phyloP scores from a whole-genome alignment of 92 coral and sea anemone species.

The Phenganax subtilis region DNA sequence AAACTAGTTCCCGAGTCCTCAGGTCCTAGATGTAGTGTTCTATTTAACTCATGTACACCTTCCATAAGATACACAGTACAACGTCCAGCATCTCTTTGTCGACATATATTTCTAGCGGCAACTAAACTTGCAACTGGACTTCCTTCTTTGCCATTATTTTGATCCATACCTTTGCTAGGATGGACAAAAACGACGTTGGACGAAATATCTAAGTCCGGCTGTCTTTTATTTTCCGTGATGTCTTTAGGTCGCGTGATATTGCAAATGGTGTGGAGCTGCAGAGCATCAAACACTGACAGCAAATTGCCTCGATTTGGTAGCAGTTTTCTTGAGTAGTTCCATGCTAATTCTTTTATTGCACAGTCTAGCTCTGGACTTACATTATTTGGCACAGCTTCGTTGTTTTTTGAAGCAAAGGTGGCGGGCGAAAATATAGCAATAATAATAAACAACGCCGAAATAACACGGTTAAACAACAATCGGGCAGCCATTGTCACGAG shows the following conservation, averaged over 20 bases:
- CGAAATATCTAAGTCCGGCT: conserved; percentile 2
- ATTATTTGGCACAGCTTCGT: conserved; percentile 11
- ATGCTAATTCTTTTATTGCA: conserved; percentile 36
- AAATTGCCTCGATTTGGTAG: conserved; percentile 26
- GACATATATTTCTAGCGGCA: conserved; percentile 35
- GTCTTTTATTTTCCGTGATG: background rate
- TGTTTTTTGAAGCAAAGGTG: background rate
- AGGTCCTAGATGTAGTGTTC: conserved; percentile 27
- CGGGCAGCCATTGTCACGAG: background rate
- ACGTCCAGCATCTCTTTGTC: background rate
- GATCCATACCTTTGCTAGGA: conserved; percentile 25
- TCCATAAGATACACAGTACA: conserved; percentile 37
- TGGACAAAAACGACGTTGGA: conserved; percentile 32
- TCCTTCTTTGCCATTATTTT: conserved; percentile 28
- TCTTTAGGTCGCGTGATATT: conserved; percentile 32
- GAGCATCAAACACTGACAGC: conserved; percentile 30
- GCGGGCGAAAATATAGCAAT: background rate
- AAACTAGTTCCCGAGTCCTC: conserved; percentile 30
- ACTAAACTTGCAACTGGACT: conserved; percentile 31
- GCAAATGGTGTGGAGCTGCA: conserved; percentile 25
- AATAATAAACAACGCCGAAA: background rate
- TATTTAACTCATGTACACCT: conserved; percentile 31
- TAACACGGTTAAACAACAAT: background rate
- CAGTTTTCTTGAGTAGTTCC: conserved; percentile 39
- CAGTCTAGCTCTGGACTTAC: conserved; percentile 24